Base-by-base conservation (phyloP, 2,888 invertebrate species). In the Hipparchia semele region DNA sequence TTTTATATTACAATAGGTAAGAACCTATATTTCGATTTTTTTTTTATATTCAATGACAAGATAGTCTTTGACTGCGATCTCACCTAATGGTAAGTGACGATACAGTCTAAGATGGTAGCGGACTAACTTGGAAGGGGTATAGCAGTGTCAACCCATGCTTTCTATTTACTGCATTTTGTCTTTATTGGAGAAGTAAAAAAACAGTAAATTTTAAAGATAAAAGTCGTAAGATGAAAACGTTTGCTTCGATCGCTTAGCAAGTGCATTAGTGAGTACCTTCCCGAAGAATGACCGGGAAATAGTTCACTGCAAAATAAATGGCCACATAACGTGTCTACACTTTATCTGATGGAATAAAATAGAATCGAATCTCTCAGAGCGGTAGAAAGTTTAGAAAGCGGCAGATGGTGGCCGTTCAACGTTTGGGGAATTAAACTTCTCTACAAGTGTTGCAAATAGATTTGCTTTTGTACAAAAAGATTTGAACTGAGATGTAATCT, bases 351-450 rank as follows among this genome's bases (percentile, higher is more conserved):
- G 23, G 56, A 59, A 68, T 59, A 59, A 68, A 67, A 67, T 56
- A 67, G 67, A 67, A 67, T 67, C 39, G 67, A 67, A 67, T 67
- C 45, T 67, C 56, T 23, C 56, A 56, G n/a, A 45, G 56, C 56
- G 54, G 67, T 68, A 2, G 12, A 59, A 68, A 68, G 68, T 68
- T 68, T 51, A n/a, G 33, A 13, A 9, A 10, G 58, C 68, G 56
- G 67, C 68, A 68, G 59, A 49, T 59, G 68, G 45, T 4, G 58
- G 56, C 2, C 58, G 58, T 8, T 33, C 53, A 51, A 33, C 65
- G 33, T 10, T 53, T 23, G 65, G 65, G 64, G 53, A 65, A 53
- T 33, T 65, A 65, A 33, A 65, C 53, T 65, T 65, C 51, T 53
- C 65, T 33, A 23, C 51, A 39, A 53, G 65, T 53, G 65, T 53